Evolutionary conservation across 2,113 vertebrate species (phyloP), one percentile per base, ranked within the genome.

Genomic region (Salvelinus sp.): DNA sequence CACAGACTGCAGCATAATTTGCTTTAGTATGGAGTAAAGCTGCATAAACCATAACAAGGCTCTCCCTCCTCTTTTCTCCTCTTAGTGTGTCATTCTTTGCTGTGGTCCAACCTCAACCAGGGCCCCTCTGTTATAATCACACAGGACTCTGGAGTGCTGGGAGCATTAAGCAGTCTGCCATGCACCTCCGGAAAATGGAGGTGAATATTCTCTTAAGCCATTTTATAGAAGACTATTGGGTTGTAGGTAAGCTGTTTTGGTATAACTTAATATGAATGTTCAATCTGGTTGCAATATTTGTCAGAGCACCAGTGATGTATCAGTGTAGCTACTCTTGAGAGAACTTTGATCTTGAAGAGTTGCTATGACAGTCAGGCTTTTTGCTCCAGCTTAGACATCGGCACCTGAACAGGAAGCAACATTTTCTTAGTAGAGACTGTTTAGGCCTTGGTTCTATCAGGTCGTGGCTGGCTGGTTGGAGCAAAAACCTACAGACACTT

Each of bases 111-210:
- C 30, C 30, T 44, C 38, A 44, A 44, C 38, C 47, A 25, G 27
- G 60, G 48, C 68, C 60, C 65, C 68, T 38, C n/a, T 30, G 25
- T 4, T 28, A 50, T 57, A 60, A 22, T 58, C 14, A 25, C 70
- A 13, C n/a, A 25, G 6, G 73, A 27, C 47, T 65, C 22, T 65
- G 33, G 6, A 70, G 69, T 25, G 14, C 58, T 72, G 22, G 33
- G 33, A 66, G 23, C 7, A n/a, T 28, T 23, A 58, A 4, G 25
- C 68, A 16, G 44, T 63, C 38, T 65, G 66, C 38, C 47, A 83
- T 80, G 75, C 69, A 27, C 70, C 73, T 68, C 38, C 20, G 44
- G 72, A 67, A 27, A 23, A 38, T 6, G 69, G 69, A 48, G 72
- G 69, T 69, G 72, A 30, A 62, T 44, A 69, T 28, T 75, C 30